phyloP scores from a whole-genome alignment of 1,140 invertebrate genomes.

The Lineus longissimus region DNA sequence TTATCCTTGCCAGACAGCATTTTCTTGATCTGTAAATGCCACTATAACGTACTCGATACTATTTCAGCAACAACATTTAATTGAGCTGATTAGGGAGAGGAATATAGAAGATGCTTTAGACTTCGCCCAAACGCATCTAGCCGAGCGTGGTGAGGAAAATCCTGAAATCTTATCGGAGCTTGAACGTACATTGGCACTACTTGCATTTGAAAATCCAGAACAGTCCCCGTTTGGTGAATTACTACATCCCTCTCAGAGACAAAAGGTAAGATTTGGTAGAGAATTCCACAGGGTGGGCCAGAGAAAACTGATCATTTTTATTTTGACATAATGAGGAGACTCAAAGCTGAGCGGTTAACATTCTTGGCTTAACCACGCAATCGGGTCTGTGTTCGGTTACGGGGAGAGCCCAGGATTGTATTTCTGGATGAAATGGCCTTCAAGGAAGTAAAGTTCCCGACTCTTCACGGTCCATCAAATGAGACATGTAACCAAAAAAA shows the following conservation, averaged over 20 bases:
- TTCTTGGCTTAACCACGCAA: too few species aligned
- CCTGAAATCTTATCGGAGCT: constrained; percentile 61
- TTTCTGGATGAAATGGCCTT: too few species aligned
- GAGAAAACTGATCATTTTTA: background rate
- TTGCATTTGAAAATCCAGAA: constrained; percentile 95
- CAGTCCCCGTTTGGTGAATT: constrained; percentile 92
- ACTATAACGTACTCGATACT: too few species aligned
- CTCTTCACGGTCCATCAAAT: too few species aligned
- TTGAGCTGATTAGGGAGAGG: constrained; percentile 86
- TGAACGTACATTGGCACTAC: constrained; percentile 80
- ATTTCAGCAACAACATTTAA: constrained; percentile 83
- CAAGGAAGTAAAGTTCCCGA: too few species aligned
- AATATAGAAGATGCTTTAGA: constrained; percentile 91
- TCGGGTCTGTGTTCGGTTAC: too few species aligned
- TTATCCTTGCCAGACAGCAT: too few species aligned
- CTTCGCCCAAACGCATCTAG: constrained; percentile 89
- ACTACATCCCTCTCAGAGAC: constrained; percentile 58
- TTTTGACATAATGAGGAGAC: too few species aligned
- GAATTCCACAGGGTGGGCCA: background rate
- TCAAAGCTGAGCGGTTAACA: too few species aligned
- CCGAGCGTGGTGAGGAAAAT: constrained; percentile 86
- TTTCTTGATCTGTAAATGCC: too few species aligned
- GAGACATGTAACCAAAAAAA: too few species aligned
- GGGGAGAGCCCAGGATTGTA: too few species aligned
- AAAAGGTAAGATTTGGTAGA: constrained; percentile 67